A percentile compares a stretch with the other conserved stretches of the same genome.
phyloP scores from a whole-genome alignment of 1,140 invertebrate species.

The Bombus affinis region DNA sequence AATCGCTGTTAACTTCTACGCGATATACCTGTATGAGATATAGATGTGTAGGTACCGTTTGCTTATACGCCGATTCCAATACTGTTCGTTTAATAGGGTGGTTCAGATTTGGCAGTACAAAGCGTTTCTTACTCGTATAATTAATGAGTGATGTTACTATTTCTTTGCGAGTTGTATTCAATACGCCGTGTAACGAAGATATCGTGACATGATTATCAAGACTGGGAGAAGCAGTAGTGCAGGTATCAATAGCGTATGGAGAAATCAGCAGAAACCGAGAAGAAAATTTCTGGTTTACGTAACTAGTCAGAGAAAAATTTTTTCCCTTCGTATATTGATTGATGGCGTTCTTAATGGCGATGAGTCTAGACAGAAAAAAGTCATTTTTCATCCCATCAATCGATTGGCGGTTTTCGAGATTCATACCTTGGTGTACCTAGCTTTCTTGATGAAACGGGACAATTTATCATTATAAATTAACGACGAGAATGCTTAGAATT shows the following conservation, averaged over 20 bases:
- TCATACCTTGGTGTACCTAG: background rate
- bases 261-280: background rate
- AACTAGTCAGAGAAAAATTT: background rate
- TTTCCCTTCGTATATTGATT: background rate
- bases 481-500: background rate
- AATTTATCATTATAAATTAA: constrained; percentile 11
- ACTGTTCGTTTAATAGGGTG: background rate
- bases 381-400: constrained; percentile 12
- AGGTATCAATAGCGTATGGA: background rate
- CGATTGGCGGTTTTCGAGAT: background rate
- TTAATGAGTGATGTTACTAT: background rate
- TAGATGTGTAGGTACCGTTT: too few relatives aligned
- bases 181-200: background rate
- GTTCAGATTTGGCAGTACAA: background rate
- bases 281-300: constrained; percentile 22
- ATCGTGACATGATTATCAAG: background rate
- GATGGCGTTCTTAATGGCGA: constrained; percentile 18
- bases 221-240: background rate
- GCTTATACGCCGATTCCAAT: too few relatives aligned
- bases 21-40: too few relatives aligned
- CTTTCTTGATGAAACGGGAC: background rate
- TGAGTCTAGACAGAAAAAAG: background rate
- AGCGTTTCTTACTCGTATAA: background rate
- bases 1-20: too few relatives aligned
- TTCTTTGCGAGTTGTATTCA: background rate